A percentile compares a stretch with the other conserved stretches of the same genome.
Conservation (phyloP, 2,888 invertebrate genomes). For the Ochropleura plecta region DNA sequence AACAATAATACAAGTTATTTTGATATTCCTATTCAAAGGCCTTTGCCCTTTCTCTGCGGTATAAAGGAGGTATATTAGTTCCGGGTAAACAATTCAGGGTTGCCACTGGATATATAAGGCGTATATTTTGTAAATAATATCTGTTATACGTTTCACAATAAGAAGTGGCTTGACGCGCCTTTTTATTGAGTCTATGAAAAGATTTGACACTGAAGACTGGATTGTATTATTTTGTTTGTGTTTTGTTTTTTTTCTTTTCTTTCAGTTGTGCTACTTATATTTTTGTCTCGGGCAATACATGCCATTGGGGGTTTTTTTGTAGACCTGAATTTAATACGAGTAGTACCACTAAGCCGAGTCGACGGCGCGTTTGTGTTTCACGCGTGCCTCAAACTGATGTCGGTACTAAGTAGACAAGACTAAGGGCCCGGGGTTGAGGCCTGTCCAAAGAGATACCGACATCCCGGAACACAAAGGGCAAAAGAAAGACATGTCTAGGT, state of each 20-base stretch:
- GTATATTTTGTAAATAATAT: constrained; percentile 66
- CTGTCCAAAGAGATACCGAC: too few species aligned
- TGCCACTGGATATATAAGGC: constrained; percentile 59
- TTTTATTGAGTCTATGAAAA: constrained; percentile 42
- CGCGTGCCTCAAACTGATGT: too few species aligned
- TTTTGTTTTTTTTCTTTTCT: not conserved
- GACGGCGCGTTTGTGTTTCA: too few species aligned
- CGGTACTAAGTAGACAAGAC: too few species aligned
- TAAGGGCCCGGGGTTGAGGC: too few species aligned
- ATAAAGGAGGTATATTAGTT: constrained; percentile 77
- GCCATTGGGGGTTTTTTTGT: too few species aligned
- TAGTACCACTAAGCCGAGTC: too few species aligned
- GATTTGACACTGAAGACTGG: constrained; percentile 19
- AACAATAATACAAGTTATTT: constrained; percentile 62
- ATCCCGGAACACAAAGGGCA: too few species aligned
- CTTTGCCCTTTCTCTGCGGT: constrained; percentile 63
- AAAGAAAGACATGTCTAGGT: too few species aligned
- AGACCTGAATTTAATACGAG: too few species aligned
- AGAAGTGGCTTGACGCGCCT: constrained; percentile 23
- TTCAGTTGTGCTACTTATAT: not conserved
- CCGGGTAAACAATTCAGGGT: constrained; percentile 73
- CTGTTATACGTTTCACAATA: constrained; percentile 48
- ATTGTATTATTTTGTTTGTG: constrained; percentile 10
- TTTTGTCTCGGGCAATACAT: too few species aligned
- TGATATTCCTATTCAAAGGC: constrained; percentile 67